These are phyloP conservation scores for Notothenia rossii DNA, from an alignment of 2,113 vertebrate species.

Conservation along the genomic window DNA sequence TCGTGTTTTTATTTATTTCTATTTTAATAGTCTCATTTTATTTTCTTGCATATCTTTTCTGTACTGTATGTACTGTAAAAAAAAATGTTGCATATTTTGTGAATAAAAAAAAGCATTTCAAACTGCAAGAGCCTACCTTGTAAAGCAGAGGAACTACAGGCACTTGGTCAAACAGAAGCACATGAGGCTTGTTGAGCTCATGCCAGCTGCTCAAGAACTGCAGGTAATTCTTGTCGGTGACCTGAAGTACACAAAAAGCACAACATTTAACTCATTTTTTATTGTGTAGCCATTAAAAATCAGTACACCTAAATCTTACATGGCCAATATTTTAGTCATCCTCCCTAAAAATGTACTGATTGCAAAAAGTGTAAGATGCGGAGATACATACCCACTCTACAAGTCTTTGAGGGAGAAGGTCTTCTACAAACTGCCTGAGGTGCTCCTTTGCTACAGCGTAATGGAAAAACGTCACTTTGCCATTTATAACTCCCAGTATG, in stretches of 20 bases:
- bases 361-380: background rate
- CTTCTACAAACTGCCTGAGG: slow-evolving; percentile 93
- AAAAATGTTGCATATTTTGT: no score
- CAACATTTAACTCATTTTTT: background rate
- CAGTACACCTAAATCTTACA: background rate
- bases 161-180: slow-evolving; percentile 94
- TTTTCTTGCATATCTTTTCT: no score
- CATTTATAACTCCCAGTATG: slow-evolving; percentile 92
- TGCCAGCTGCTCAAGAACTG: slow-evolving; percentile 93
- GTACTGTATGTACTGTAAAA: no score
- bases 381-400: slow-evolving; percentile 89
- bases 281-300: background rate
- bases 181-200: slow-evolving; percentile 93
- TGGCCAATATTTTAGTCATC: background rate
- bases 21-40: no score
- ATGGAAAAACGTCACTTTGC: slow-evolving; percentile 95
- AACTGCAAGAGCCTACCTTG: slow-evolving; percentile 81
- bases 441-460: slow-evolving; percentile 91
- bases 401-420: slow-evolving; percentile 92
- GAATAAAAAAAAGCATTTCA: background rate
- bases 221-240: slow-evolving; percentile 92
- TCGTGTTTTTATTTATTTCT: no score
- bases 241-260: slow-evolving; percentile 75
- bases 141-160: slow-evolving; percentile 88
- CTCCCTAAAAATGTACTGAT: background rate